Conservation (phyloP, 2,113 vertebrate genomes). For the Motacilla tschutschensis region DNA sequence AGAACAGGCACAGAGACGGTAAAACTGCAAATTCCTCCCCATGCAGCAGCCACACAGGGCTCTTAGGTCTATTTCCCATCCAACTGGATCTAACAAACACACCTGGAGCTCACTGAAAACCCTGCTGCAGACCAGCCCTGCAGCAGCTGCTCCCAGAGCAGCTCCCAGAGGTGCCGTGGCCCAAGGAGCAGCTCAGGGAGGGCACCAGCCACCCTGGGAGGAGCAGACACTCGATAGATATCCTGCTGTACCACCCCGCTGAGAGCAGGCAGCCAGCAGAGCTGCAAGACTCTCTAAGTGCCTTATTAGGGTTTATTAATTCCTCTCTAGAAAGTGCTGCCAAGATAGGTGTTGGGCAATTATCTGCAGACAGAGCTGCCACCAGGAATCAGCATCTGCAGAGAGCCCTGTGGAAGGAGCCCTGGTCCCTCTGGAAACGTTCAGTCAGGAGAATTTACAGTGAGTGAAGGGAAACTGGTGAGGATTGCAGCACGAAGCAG, state of each 20-base stretch:
- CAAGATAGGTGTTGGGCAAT: not conserved
- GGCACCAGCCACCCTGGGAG: not conserved
- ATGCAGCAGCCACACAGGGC: accelerated
- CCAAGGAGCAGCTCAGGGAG: not conserved
- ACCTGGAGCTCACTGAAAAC: not conserved
- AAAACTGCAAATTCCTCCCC: not conserved
- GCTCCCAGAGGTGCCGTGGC: accelerated
- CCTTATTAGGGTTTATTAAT: constrained; percentile 18
- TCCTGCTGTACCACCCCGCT: not conserved
- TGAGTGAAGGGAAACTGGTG: not conserved
- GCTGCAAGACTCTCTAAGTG: not conserved
- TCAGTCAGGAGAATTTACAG: not conserved
- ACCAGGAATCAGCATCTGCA: not conserved
- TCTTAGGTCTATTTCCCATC: not conserved
- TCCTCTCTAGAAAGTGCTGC: not conserved
- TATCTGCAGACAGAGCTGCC: not conserved
- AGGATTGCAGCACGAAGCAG: not conserved
- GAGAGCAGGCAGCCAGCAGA: not conserved
- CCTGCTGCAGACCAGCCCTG: not conserved
- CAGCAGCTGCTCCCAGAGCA: accelerated
- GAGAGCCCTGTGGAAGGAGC: not conserved
- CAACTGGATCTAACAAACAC: not conserved
- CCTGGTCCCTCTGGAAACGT: not conserved
- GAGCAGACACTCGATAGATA: accelerated
- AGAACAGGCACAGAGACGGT: accelerated